phyloP scores from a whole-genome alignment of 2,797 vertebrate genomes.

The Coregonus suidteri region DNA sequence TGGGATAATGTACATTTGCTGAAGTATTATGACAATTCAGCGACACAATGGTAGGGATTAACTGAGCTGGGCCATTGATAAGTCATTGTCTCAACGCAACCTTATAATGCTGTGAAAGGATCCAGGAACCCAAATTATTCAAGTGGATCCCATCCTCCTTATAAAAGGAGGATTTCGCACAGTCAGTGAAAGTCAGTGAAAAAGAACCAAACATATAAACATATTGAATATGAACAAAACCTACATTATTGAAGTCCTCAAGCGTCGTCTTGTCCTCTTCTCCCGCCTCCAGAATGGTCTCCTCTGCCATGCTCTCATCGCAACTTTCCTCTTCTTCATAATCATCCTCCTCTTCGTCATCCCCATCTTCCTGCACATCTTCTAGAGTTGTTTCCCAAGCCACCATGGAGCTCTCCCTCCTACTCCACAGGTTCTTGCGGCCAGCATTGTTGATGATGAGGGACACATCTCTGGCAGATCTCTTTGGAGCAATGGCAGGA shows the following conservation, averaged over 20 bases:
- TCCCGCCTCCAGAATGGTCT: conserved; percentile 48
- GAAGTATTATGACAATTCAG: too few species aligned
- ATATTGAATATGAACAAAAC: not conserved
- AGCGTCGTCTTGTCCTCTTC: conserved; percentile 53
- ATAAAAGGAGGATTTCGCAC: too few species aligned
- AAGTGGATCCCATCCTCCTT: too few species aligned
- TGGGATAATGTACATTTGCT: too few species aligned
- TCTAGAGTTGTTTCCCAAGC: conserved; percentile 87
- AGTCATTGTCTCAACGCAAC: too few species aligned
- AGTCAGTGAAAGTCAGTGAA: not conserved
- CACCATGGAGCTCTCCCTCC: conserved; percentile 76
- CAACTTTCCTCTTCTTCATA: conserved; percentile 50
- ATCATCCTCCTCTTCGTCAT: conserved; percentile 46
- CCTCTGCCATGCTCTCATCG: conserved; percentile 47
- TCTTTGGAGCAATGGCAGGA: conserved; percentile 60
- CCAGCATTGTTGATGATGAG: conserved; percentile 73
- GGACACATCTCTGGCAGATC: conserved; percentile 75
- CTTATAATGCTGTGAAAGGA: too few species aligned
- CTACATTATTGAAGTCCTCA: conserved; percentile 56
- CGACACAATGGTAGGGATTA: too few species aligned
- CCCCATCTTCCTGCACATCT: conserved; percentile 82
- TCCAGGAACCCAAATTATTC: too few species aligned
- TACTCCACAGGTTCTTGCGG: conserved; percentile 53
- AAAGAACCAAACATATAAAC: not conserved
- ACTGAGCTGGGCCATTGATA: too few species aligned